These are phyloP conservation scores for Brachionus plicatilis DNA, from an alignment of 1,140 invertebrate genomes.

Conservation along the genomic window DNA sequence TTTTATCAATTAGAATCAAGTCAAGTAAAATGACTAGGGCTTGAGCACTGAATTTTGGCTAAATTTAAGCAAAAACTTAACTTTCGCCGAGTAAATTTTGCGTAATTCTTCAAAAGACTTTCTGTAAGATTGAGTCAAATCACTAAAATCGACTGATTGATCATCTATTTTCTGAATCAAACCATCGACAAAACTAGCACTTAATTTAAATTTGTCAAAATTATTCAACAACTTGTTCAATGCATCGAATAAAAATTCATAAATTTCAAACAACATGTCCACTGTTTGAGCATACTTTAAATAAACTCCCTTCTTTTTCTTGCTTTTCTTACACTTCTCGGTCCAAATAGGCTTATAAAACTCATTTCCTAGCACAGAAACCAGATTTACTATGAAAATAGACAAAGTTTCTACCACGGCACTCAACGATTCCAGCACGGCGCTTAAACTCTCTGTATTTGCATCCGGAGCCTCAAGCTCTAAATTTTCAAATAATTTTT, in stretches of 20 bases:
- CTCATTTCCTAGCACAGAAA: not conserved
- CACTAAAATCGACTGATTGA: not conserved
- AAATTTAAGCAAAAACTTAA: conserved; percentile 23
- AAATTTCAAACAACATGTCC: not conserved
- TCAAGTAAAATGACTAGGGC: not conserved
- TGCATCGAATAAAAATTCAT: not conserved
- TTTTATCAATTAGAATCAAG: not conserved
- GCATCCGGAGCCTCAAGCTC: not conserved
- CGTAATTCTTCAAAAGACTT: conserved; percentile 14
- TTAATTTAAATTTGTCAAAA: not conserved
- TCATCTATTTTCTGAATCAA: not conserved
- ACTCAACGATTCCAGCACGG: not conserved
- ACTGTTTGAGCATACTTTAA: not conserved
- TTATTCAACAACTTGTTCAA: not conserved
- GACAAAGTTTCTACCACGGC: not conserved
- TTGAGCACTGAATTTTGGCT: not conserved
- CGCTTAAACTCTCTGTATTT: not conserved
- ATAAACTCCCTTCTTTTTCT: conserved; percentile 18
- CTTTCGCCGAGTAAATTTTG: not conserved
- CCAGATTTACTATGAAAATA: not conserved
- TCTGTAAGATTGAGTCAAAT: not conserved
- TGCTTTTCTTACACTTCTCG: conserved; percentile 17
- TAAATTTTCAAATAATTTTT: not conserved
- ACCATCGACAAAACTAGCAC: not conserved
- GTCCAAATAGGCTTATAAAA: not conserved